phyloP scores from a whole-genome alignment of 2,888 invertebrate species.

The Cheilosia vernalis region DNA sequence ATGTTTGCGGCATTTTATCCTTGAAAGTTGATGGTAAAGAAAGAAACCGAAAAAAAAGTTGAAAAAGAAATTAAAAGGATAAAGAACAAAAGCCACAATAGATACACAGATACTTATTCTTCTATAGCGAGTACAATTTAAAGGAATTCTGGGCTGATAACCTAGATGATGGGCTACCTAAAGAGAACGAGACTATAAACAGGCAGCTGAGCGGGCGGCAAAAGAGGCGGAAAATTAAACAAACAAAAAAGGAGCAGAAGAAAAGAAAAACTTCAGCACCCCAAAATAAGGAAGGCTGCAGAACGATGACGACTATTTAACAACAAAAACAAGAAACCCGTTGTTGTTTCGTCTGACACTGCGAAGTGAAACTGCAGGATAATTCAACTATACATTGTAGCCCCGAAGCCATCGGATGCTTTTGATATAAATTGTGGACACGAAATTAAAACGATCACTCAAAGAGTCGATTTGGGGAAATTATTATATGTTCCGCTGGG shows the following conservation, averaged over 20 bases:
- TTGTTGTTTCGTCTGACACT: constrained; percentile 14
- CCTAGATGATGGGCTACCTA: constrained; percentile 65
- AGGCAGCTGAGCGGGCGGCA: neutral
- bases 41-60: constrained; percentile 23
- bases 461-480: neutral
- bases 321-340: constrained; percentile 20
- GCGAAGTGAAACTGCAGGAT: constrained; percentile 38
- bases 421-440: constrained; percentile 26
- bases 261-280: neutral
- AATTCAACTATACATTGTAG: constrained; percentile 47
- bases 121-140: constrained; percentile 32
- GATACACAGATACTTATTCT: constrained; percentile 40
- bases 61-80: constrained; percentile 26
- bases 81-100: constrained; percentile 61
- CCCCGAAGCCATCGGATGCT: constrained; percentile 54
- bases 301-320: constrained; percentile 14
- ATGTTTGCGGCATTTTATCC: constrained; percentile 42
- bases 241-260: constrained; percentile 27
- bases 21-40: constrained; percentile 29
- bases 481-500: neutral
- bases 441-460: neutral
- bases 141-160: constrained; percentile 64
- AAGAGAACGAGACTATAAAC: constrained; percentile 19
- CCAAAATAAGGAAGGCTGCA: neutral
- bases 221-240: constrained; percentile 49